Base-by-base conservation (phyloP, 2,113 vertebrate genomes). In the Saccopteryx bilineata region DNA sequence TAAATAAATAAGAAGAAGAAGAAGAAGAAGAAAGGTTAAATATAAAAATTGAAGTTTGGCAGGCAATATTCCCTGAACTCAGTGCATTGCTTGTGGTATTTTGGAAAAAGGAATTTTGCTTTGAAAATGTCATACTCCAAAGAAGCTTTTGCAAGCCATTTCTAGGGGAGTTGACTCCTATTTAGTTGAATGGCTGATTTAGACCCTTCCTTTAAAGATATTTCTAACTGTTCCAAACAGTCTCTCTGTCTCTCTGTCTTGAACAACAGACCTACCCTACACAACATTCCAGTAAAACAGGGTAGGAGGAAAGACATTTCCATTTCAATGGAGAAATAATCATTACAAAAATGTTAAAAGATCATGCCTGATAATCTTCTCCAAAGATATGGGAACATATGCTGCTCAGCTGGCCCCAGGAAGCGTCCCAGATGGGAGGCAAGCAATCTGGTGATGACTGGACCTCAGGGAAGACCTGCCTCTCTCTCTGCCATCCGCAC, bases 41-140 rank as follows among this genome's bases (percentile, higher is more conserved):
- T 96, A 96, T 85, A 96, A 97, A 97, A 97, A 93, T 72, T 91
- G 96, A 91, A 97, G 96, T 90, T 91, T 97, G 97, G 97, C 97
- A 97, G 96, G 93, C 97, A 96, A 84, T 89, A 97, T 97, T 98
- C 97, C 96, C 97, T 74, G 84, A 97, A 98, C 96, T 97, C 96
- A 94, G 66, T 90, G 97, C 96, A 93, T 96, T 95, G 96, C 96
- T 97, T 97, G 96, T 97, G 97, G 96, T 97, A 97, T 98, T 98
- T 89, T 89, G 95, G 86, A 97, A 96, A 95, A 96, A 90, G 96
- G 96, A 97, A 96, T 96, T 97, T 96, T 86, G 56, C 97, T 97
- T 97, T 97, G 96, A 98, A 97, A 97, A 97, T 97, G 95, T 94
- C 97, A 96, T 91, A 95, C 95, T 96, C 93, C 92, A 93, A 95